Evolutionary conservation across 2,113 vertebrate genomes (phyloP).

Genomic region (Gymnobelideus leadbeateri): DNA sequence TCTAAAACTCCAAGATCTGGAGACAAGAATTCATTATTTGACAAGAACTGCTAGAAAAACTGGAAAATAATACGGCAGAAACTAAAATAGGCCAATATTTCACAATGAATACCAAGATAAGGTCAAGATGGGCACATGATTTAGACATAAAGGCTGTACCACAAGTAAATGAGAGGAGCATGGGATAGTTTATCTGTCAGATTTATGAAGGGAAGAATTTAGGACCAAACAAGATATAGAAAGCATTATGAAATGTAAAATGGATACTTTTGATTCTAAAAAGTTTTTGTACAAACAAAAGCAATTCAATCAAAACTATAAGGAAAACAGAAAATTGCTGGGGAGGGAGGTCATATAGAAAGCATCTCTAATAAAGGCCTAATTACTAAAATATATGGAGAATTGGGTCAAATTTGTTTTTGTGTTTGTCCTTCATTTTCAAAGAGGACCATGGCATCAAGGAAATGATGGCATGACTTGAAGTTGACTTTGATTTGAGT

Average conservation of each 20-base stretch:
- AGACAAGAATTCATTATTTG: neutral
- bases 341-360: neutral
- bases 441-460: too few species aligned
- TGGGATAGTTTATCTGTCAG: neutral
- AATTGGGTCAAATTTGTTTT: neutral
- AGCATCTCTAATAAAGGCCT: neutral
- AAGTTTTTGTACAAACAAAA: neutral
- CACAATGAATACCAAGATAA: neutral
- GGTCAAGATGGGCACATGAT: neutral
- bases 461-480: too few species aligned
- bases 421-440: too few species aligned
- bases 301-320: neutral
- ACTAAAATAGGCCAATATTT: neutral
- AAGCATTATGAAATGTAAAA: neutral
- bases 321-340: neutral
- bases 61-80: neutral
- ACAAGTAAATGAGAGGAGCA: neutral
- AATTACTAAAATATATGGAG: neutral
- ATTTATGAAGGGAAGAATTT: neutral
- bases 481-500: too few species aligned
- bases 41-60: neutral
- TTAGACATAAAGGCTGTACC: neutral
- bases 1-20: neutral
- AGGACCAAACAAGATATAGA: neutral
- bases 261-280: neutral